Base-by-base conservation (phyloP, 2,113 vertebrate genomes). In the Melanotaenia duboulayi region DNA sequence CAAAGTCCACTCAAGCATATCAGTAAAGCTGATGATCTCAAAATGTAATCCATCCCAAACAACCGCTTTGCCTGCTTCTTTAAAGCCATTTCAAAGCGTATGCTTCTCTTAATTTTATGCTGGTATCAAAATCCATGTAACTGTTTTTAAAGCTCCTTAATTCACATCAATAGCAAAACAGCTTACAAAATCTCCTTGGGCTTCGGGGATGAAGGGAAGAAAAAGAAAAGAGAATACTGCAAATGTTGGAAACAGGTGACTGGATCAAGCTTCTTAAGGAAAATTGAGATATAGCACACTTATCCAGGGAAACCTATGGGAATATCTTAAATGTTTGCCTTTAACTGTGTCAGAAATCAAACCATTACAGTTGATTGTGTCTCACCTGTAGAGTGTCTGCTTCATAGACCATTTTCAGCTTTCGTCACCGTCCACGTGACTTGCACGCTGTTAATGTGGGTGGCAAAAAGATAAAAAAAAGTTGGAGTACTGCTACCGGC, bases 21-120 rank as follows among this genome's bases (percentile, higher is more conserved):
- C 73, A 65, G 32, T 46, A 72, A 83, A 90, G 83, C 74, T 80
- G 77, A 85, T 85, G 69, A 89, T 88, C 87, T 82, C 58, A 46
- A 76, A 75, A 64, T 78, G 73, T 84, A 85, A 90, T 89, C 84
- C 80, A 59, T 78, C 59, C 66, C 20, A 2, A 77, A 77, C 62
- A 70, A 65, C 75, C 24, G 83, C 75, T 82, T 74, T 58, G 56
- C 69, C 51, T 4, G 2, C 64, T 54, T 69, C 66, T 78, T 80
- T 60, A 63, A 82, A 71, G 25, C 8, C 54, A 65, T 82, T 87
- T 82, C 70, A 78, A 71, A 80, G 60, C 60, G 64, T 50, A 19
- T 17, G 66, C 23, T 79, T 57, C 23, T 60, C 66, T 76, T 50
- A 16, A 71, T 74, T 87, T 65, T 74, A 65, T 71, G 71, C 76